A percentile compares a stretch with the other conserved stretches of the same genome.
phyloP scores from a whole-genome alignment of 2,113 vertebrate species.

The Acrocephalus kingi region DNA sequence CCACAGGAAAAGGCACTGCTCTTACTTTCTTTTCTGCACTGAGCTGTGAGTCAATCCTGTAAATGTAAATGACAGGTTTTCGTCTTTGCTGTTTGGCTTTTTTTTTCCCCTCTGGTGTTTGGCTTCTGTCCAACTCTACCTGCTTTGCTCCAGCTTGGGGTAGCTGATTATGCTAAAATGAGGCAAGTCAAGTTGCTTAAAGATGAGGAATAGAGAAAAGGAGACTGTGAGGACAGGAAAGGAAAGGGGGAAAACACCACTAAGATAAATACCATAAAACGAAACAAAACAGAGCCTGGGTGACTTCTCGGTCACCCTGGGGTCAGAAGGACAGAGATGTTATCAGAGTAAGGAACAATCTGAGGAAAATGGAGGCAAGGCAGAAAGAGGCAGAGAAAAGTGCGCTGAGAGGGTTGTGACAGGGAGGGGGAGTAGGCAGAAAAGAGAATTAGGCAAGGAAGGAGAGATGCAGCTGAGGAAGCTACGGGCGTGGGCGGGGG shows the following conservation, averaged over 20 bases:
- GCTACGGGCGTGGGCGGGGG: neutral
- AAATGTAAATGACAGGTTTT: neutral
- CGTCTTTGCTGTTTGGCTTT: neutral
- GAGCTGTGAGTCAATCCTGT: neutral
- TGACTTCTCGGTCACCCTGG: neutral
- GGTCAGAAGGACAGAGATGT: neutral
- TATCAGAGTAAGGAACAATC: neutral
- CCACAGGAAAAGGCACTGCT: neutral
- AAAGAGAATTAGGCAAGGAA: neutral
- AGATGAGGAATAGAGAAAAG: neutral
- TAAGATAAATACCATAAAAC: neutral
- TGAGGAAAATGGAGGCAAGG: neutral
- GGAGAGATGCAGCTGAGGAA: neutral
- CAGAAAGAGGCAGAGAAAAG: neutral
- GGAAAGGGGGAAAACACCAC: neutral
- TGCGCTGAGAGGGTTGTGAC: neutral
- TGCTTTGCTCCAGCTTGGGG: neutral
- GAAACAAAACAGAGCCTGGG: neutral
- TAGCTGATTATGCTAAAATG: neutral
- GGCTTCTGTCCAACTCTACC: neutral
- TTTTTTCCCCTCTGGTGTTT: accelerated
- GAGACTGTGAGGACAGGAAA: neutral
- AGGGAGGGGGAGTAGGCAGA: neutral
- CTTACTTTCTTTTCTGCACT: neutral
- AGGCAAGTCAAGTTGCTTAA: neutral